Evolutionary conservation across 2,888 invertebrate species (phyloP).

Genomic region (Ophion ventricosus): DNA sequence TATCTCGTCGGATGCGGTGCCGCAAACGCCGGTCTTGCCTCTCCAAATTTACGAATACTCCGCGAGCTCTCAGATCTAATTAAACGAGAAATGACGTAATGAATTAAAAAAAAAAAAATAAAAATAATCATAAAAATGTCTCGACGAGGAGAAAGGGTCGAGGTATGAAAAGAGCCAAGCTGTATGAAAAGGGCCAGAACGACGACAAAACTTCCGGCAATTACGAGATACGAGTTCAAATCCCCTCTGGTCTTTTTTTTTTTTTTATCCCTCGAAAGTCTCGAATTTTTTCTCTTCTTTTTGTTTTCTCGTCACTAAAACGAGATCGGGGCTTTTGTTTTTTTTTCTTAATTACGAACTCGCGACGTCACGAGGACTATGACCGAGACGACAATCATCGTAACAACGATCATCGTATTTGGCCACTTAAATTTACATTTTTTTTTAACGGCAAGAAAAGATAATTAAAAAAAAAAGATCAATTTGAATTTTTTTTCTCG

Average conservation of each 20-base stretch:
- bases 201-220: neutral
- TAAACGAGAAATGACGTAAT: constrained; percentile 26
- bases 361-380: neutral
- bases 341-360: neutral
- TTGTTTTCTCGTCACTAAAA: neutral
- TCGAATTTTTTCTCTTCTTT: neutral
- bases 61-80: constrained; percentile 32
- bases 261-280: neutral
- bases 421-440: no score
- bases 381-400: neutral
- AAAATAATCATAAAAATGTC: neutral
- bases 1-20: constrained; percentile 62
- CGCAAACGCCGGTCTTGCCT: constrained; percentile 48
- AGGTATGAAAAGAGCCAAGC: neutral
- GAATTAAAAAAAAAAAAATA: neutral
- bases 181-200: neutral
- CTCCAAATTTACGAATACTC: constrained; percentile 47
- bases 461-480: no score
- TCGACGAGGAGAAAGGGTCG: neutral
- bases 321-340: neutral
- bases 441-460: no score
- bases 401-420: neutral
- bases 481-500: no score
- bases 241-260: no score
- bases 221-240: neutral